Percentiles rank a stretch among this genome's conserved stretches.
These are phyloP conservation scores for Blennius ocellaris DNA, from an alignment of 2,113 vertebrate genomes.

Conservation along the genomic window DNA sequence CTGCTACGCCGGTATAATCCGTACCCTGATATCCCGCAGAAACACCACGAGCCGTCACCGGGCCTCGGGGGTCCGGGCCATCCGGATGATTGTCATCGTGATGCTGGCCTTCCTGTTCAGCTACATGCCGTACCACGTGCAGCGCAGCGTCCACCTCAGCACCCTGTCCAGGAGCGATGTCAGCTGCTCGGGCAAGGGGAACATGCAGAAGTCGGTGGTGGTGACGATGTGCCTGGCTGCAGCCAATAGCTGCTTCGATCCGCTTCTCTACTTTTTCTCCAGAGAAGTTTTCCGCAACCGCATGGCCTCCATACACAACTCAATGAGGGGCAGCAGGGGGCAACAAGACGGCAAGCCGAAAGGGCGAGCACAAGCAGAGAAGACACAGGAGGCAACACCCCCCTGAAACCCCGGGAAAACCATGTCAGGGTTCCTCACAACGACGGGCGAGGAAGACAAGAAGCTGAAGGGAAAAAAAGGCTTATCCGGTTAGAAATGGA, in stretches of 20 bases:
- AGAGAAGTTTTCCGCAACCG: slow-evolving; percentile 91
- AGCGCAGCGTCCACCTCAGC: slow-evolving; percentile 89
- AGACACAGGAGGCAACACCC: background rate
- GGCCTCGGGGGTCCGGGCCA: slow-evolving; percentile 82
- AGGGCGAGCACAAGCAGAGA: background rate
- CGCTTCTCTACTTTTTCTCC: slow-evolving; percentile 95
- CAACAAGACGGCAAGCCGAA: too few relatives aligned
- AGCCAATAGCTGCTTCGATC: slow-evolving; percentile 95
- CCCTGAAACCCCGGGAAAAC: background rate
- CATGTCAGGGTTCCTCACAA: too few relatives aligned
- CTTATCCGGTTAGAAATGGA: too few relatives aligned
- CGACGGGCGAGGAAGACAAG: too few relatives aligned
- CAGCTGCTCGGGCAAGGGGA: slow-evolving; percentile 76
- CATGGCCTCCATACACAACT: slow-evolving; percentile 83
- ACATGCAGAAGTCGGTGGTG: slow-evolving; percentile 93
- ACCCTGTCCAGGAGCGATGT: slow-evolving; percentile 58
- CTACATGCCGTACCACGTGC: slow-evolving; percentile 95
- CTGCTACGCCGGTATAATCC: slow-evolving; percentile 92
- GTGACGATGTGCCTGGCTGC: slow-evolving; percentile 92
- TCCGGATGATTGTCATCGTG: slow-evolving; percentile 95
- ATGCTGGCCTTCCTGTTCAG: slow-evolving; percentile 90
- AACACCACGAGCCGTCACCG: slow-evolving; percentile 77
- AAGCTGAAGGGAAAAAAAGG: too few relatives aligned
- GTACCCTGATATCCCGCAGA: slow-evolving; percentile 84
- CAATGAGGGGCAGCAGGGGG: background rate